Percentiles rank a stretch among this genome's conserved stretches.
These are phyloP conservation scores for Helogale parvula DNA, from an alignment of 2,113 vertebrate genomes.

Conservation along the genomic window DNA sequence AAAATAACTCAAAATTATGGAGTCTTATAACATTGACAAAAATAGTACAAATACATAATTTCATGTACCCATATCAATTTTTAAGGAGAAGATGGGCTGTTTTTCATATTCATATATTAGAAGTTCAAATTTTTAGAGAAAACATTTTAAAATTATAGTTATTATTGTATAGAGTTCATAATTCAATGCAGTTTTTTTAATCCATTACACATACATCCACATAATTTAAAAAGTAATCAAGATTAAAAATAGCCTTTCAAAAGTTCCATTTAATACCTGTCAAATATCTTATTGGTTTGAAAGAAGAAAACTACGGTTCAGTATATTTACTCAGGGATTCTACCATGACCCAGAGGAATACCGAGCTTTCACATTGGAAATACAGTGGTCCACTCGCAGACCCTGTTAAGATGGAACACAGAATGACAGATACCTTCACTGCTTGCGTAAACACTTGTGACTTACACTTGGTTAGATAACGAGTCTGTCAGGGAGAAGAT, in stretches of 20 bases:
- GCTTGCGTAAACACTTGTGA: not conserved
- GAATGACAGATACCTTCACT: not conserved
- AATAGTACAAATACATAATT: not conserved
- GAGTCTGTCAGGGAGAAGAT: not conserved
- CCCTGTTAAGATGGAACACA: not conserved
- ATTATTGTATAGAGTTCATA: not conserved
- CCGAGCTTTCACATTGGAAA: not conserved
- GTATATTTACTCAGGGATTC: not conserved
- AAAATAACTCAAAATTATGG: not conserved
- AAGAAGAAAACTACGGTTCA: not conserved
- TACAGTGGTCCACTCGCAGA: not conserved
- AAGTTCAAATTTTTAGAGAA: not conserved
- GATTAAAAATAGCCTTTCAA: not conserved
- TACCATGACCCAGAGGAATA: not conserved
- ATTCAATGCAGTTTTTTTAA: not conserved
- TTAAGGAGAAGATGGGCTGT: not conserved
- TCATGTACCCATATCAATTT: not conserved
- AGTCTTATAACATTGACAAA: not conserved
- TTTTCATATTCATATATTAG: not conserved
- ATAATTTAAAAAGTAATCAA: not conserved
- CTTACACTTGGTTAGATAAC: not conserved
- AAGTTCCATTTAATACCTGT: not conserved
- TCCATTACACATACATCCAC: not conserved
- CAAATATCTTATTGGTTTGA: not conserved
- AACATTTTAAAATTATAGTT: not conserved